A percentile compares a stretch with the other conserved stretches of the same genome.
Evolutionary conservation across 2,113 vertebrate genomes (phyloP).

Genomic region (Ardeotis arabs): DNA sequence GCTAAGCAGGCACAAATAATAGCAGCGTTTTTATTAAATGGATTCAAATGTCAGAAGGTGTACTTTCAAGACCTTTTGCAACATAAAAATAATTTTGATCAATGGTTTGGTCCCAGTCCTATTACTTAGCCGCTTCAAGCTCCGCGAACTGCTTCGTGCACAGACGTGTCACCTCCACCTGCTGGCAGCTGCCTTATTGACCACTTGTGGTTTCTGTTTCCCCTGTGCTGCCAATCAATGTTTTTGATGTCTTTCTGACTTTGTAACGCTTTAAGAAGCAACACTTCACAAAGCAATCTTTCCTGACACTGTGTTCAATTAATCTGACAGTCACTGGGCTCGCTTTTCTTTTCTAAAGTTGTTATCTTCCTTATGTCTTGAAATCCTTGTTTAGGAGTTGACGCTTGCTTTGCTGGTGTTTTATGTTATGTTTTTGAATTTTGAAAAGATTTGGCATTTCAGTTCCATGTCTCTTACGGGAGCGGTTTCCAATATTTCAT

Average conservation of each 20-base stretch:
- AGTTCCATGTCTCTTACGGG: neutral
- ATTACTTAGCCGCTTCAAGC: neutral
- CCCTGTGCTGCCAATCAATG: conserved; percentile 48
- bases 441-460: conserved; percentile 27
- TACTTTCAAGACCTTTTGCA: conserved; percentile 1
- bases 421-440: conserved; percentile 9
- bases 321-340: conserved; percentile 60
- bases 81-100: conserved; percentile 23
- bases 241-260: conserved; percentile 53
- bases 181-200: conserved; percentile 42
- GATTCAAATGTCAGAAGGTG: conserved; percentile 39
- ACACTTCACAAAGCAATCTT: conserved; percentile 37
- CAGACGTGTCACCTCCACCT: neutral
- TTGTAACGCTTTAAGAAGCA: conserved; percentile 34
- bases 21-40: conserved; percentile 22
- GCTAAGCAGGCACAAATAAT: conserved; percentile 43
- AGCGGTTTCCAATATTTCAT: neutral
- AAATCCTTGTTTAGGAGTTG: conserved; percentile 34
- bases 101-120: conserved; percentile 24
- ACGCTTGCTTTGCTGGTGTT: neutral
- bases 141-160: neutral
- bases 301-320: conserved; percentile 57
- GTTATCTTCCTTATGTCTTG: conserved; percentile 35
- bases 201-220: conserved; percentile 28
- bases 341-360: conserved; percentile 46